Conservation (phyloP, 2,888 invertebrate genomes). For the Scaeva pyrastri region DNA sequence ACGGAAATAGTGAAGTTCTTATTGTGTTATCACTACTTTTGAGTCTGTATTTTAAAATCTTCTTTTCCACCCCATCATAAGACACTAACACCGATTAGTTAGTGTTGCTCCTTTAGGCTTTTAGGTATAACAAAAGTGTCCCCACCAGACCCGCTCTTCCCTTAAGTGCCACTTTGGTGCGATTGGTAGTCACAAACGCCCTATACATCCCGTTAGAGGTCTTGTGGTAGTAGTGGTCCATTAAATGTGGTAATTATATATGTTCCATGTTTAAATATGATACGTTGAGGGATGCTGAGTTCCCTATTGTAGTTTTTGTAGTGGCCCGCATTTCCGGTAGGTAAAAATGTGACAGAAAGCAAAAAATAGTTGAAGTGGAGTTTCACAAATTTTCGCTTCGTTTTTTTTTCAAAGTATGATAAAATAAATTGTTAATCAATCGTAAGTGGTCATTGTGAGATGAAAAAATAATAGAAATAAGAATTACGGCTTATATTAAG, state of each 20-base stretch:
- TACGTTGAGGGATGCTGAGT: conserved; percentile 36
- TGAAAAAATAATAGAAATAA: conserved; percentile 22
- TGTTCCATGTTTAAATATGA: conserved; percentile 10
- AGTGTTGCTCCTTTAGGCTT: conserved; percentile 3
- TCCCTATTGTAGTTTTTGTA: conserved; percentile 38
- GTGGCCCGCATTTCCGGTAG: conserved; percentile 74
- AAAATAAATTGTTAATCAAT: conserved; percentile 75
- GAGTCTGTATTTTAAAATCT: conserved; percentile 41
- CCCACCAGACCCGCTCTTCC: conserved; percentile 50
- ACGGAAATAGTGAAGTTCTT: not conserved
- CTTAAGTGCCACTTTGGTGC: conserved; percentile 63
- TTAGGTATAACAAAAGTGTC: conserved; percentile 30
- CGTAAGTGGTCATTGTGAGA: conserved; percentile 63
- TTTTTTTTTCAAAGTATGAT: conserved; percentile 25
- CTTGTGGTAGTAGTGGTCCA: conserved; percentile 48
- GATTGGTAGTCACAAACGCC: conserved; percentile 47
- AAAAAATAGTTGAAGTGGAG: conserved; percentile 59
- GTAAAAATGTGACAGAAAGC: conserved; percentile 58
- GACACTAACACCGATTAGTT: conserved; percentile 13
- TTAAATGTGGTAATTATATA: conserved; percentile 64
- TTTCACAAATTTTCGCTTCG: conserved; percentile 64
- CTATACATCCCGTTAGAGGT: conserved; percentile 48
- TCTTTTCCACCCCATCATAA: conserved; percentile 48
- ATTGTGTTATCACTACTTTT: not conserved
- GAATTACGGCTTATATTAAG: conserved; percentile 45